phyloP scores from a whole-genome alignment of 2,113 vertebrate genomes.

The Synodontis membranacea region DNA sequence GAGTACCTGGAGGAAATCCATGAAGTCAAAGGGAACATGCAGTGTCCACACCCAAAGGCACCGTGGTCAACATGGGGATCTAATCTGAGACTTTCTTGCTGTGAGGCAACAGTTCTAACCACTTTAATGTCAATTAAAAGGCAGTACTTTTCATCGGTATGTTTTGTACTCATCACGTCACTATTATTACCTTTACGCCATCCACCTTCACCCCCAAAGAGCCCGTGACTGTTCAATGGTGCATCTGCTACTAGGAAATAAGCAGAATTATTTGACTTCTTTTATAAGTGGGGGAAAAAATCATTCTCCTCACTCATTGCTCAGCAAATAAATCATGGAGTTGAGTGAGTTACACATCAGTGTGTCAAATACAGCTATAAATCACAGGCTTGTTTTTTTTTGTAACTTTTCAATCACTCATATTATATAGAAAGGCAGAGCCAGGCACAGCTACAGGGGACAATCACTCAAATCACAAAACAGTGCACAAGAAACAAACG shows the following conservation, averaged over 20 bases:
- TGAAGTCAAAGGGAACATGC: no score
- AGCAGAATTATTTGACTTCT: not conserved
- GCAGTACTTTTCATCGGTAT: not conserved
- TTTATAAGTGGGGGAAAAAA: not conserved
- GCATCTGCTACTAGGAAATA: not conserved
- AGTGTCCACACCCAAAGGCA: no score
- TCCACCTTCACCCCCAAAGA: not conserved
- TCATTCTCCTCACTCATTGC: not conserved
- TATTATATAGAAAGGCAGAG: slow-evolving; percentile 29
- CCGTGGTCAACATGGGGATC: no score
- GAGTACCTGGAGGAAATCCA: no score
- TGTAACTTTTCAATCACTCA: slow-evolving; percentile 3
- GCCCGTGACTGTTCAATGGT: not conserved
- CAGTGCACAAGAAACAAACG: slow-evolving; percentile 29
- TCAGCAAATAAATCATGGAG: slow-evolving; percentile 21
- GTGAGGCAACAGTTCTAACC: not conserved
- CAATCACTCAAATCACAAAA: slow-evolving; percentile 42
- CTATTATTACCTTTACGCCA: not conserved
- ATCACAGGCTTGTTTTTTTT: slow-evolving; percentile 1
- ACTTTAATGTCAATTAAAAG: no score
- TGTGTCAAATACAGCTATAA: slow-evolving; percentile 33
- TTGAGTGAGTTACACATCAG: slow-evolving; percentile 28
- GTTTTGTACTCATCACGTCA: not conserved
- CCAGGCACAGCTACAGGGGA: slow-evolving; percentile 15
- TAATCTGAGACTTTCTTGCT: no score